A percentile compares a stretch with the other conserved stretches of the same genome.
Evolutionary conservation across 2,113 vertebrate species (phyloP).

Genomic region (Sula dactylatra): DNA sequence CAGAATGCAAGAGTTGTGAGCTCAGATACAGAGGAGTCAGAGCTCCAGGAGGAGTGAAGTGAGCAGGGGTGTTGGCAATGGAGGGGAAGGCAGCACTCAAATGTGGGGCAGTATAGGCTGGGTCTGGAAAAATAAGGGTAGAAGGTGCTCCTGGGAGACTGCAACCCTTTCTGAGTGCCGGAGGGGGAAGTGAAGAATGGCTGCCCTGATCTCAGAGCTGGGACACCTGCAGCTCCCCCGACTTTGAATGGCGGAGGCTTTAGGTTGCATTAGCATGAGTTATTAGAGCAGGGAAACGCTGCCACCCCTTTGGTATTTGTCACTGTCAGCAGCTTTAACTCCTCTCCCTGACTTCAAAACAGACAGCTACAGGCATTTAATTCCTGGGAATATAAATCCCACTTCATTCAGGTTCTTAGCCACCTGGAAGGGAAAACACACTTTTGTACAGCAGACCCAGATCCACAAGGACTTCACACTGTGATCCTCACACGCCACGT

Average conservation of each 20-base stretch:
- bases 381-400: neutral
- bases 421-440: neutral
- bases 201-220: neutral
- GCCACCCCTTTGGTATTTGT: neutral
- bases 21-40: neutral
- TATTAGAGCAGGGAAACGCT: constrained; percentile 1
- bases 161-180: neutral
- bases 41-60: neutral
- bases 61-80: neutral
- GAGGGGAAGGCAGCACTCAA: neutral
- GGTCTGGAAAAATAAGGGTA: neutral
- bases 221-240: neutral
- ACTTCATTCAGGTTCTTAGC: neutral
- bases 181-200: neutral
- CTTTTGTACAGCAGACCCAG: neutral
- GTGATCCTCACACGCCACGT: neutral
- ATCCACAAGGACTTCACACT: neutral
- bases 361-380: constrained; percentile 1
- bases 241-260: neutral
- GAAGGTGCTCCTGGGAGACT: neutral
- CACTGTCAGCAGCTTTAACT: neutral
- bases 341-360: neutral
- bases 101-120: neutral
- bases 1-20: neutral
- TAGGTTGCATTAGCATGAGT: constrained; percentile 1